Conservation (phyloP, 2,797 vertebrate genomes). For the Lates japonicus region DNA sequence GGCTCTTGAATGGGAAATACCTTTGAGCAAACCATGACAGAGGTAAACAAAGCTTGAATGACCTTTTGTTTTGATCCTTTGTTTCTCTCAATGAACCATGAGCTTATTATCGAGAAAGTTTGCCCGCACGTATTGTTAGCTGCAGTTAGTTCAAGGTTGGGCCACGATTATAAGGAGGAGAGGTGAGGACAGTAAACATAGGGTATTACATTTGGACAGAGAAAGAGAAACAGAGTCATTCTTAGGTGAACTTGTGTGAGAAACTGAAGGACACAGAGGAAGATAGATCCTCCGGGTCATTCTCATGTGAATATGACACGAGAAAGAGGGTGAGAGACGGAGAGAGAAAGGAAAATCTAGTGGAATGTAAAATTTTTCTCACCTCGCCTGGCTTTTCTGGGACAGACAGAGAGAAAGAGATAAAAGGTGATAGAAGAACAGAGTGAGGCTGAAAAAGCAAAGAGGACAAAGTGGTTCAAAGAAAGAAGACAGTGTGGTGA, state of each 20-base stretch:
- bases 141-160: conserved; percentile 53
- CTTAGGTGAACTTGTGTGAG: conserved; percentile 16
- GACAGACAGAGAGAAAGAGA: background rate
- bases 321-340: background rate
- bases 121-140: conserved; percentile 20
- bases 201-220: conserved; percentile 41
- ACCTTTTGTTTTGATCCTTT: conserved; percentile 23
- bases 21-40: background rate
- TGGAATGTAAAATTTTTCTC: conserved; percentile 7
- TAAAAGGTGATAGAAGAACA: background rate
- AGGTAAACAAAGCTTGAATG: conserved; percentile 36
- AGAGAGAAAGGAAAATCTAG: background rate
- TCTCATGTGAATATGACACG: background rate
- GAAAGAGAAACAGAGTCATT: background rate
- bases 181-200: conserved; percentile 57
- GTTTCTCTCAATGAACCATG: conserved; percentile 16
- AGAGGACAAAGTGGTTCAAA: conserved; percentile 13
- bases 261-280: conserved; percentile 3
- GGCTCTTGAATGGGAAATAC: background rate
- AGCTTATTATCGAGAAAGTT: conserved; percentile 24
- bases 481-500: background rate
- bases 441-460: background rate
- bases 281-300: background rate
- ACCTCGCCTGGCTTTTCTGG: conserved; percentile 19
- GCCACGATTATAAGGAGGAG: background rate